Evolutionary conservation across 2,888 invertebrate genomes (phyloP), one percentile per base, ranked within the genome.

Genomic region (Oligia fasciuncula): DNA sequence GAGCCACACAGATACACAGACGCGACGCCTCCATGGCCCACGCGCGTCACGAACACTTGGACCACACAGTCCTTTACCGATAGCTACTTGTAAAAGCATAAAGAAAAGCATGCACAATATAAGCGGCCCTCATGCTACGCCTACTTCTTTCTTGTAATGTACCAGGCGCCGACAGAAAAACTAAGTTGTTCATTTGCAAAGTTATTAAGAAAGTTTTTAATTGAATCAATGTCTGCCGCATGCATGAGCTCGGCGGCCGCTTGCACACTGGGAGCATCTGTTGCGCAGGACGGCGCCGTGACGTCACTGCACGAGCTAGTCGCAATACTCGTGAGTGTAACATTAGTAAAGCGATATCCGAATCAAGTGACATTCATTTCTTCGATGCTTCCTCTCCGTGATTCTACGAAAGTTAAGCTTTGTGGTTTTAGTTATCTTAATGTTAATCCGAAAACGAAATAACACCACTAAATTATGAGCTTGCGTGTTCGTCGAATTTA

Each of bases 81-180:
- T 63, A 19, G 8, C 76, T 60, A 77, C 76, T 73, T 71, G 76
- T 81, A 66, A 67, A 77, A 74, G 85, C 83, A 81, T 60, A 46
- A 76, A 74, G 23, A 81, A 66, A 81, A 83, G 78, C 83, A 86
- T 87, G 84, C 73, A 80, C 77, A 77, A 71, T 70, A 73, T 51
- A 80, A 85, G 78, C 80, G 57, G 65, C 78, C 76, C 84, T 80
- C 84, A 73, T 66, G 78, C 67, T 73, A 77, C 86, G 75, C 57
- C 77, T 4, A 65, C 17, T 73, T 43, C 23, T 68, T 3, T 40
- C 65, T 71, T 46, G 54, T 66, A 29, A 43, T 9, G 63, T 29
- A n/a, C 8, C 14, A 54, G 29, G 54, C 17, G 13, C 49, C 43
- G 19, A 35, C 19, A 67, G 46, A 67, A 17, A 65, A 49, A 40